Conservation (phyloP, 1,140 invertebrate genomes). For the Heliconius congener region DNA sequence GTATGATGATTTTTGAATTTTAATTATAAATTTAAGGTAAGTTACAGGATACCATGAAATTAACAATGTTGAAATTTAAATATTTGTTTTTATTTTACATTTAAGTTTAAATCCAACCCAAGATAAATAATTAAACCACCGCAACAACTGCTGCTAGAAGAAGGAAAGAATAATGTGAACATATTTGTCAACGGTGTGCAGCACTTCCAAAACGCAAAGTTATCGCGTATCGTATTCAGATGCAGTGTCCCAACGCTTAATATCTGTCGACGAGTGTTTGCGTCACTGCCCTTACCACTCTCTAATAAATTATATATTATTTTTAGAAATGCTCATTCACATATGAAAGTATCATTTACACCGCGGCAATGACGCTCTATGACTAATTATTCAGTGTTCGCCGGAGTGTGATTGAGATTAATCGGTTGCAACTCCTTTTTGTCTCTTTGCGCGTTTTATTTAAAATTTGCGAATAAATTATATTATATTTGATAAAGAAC, state of each 20-base stretch:
- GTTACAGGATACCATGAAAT: background rate
- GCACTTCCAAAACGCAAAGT: slow-evolving; percentile 55
- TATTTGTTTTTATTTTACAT: background rate
- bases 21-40: background rate
- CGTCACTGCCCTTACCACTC: slow-evolving; percentile 68
- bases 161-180: slow-evolving; percentile 50
- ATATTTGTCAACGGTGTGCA: slow-evolving; percentile 60
- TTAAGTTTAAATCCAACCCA: background rate
- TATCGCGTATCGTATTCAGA: slow-evolving; percentile 62
- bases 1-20: background rate
- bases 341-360: slow-evolving; percentile 64
- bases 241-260: slow-evolving; percentile 71
- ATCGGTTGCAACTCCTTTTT: slow-evolving; percentile 46
- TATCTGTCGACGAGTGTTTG: slow-evolving; percentile 77
- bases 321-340: slow-evolving; percentile 77
- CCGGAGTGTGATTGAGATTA: slow-evolving; percentile 60
- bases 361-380: slow-evolving; percentile 58
- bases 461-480: background rate
- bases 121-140: background rate
- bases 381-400: slow-evolving; percentile 66
- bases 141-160: background rate
- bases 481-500: background rate
- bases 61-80: background rate
- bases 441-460: slow-evolving; percentile 27
- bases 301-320: slow-evolving; percentile 77